Base-by-base conservation (phyloP, 2,113 vertebrate species). In the Festucalex cinctus region DNA sequence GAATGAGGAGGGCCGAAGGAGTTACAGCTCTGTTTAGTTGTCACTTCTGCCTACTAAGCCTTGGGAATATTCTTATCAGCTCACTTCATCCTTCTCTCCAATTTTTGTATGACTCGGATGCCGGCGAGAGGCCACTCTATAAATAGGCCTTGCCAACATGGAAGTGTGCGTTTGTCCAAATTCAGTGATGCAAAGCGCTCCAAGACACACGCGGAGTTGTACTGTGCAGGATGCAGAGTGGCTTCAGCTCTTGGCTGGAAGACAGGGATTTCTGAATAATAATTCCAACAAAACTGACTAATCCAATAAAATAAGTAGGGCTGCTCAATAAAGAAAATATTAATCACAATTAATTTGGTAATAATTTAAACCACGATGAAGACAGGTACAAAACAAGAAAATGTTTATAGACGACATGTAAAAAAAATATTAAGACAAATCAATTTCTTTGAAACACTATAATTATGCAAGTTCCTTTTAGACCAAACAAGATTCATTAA, bases 81-180 rank as follows among this genome's bases (percentile, higher is more conserved):
- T 49, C 70, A 53, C 56, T 75, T 76, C 62, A 53, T 66, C 54
- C 39, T 68, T 62, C 62, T 65, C 63, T 66, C 14, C 8, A 20
- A 46, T 68, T 73, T 67, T 32, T 32, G 36, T 70, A 16, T 16
- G 13, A 14, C 65, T 75, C 66, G 53, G 49, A 79, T 77, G 73
- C 73, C 68, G 48, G 77, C 84, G 77, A 8, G 74, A 80, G 79
- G 86, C 68, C 65, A 44, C 69, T 70, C 82, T 88, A 79, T 89
- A 86, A 88, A 87, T 87, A 9, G 76, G 78, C 73, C 61, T 63
- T 74, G 19, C 26, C 70, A 44, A 53, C 49, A 68, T 73, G 70
- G 64, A 70, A 9, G 63, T 61, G 69, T 62, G 77, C 62, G 68
- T 74, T 68, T 68, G 66, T 73, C 70, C 58, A 79, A 80, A 85